A percentile compares a stretch with the other conserved stretches of the same genome.
These are phyloP conservation scores for Paramormyrops kingsleyae DNA, from an alignment of 2,113 vertebrate species.

Conservation along the genomic window DNA sequence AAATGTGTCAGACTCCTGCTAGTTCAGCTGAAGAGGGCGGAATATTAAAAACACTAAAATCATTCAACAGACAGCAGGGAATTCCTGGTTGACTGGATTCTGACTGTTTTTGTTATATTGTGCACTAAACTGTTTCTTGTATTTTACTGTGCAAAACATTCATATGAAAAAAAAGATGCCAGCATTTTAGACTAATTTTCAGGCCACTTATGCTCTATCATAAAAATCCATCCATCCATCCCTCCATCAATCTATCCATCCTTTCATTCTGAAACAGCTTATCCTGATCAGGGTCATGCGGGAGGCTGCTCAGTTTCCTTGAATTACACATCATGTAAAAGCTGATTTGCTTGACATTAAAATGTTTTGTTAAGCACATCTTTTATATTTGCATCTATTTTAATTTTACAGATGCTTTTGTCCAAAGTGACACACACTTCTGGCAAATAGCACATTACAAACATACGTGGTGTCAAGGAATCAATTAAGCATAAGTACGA, in stretches of 20 bases:
- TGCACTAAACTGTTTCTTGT: background rate
- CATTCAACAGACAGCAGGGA: background rate
- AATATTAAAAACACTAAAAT: background rate
- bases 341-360: background rate
- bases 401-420: background rate
- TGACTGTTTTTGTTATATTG: background rate
- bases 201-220: background rate
- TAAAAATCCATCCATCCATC: background rate
- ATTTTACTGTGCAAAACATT: background rate
- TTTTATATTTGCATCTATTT: background rate
- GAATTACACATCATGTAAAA: background rate
- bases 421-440: background rate
- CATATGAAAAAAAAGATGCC: background rate
- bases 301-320: background rate
- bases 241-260: background rate
- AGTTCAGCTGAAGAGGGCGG: background rate
- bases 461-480: background rate
- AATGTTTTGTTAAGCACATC: background rate
- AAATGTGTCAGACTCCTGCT: background rate
- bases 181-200: background rate
- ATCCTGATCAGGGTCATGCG: background rate
- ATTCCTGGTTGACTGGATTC: background rate
- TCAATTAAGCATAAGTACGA: background rate
- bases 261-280: background rate
- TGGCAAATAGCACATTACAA: background rate